phyloP scores from a whole-genome alignment of 2,113 vertebrate species.

The Lipotes vexillifer region DNA sequence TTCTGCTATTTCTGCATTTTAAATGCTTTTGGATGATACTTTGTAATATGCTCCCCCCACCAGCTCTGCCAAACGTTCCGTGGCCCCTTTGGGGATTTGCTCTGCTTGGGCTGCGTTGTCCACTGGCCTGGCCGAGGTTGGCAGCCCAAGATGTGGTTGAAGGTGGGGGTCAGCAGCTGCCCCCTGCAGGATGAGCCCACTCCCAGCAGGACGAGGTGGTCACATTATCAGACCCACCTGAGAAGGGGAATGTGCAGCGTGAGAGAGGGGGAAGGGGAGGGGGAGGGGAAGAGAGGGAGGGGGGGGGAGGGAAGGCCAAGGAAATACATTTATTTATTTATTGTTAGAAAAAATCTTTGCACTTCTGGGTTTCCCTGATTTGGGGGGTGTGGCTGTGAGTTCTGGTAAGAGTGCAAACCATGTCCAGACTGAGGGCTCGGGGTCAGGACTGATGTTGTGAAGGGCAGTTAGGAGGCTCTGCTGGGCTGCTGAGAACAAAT shows the following conservation, averaged over 20 bases:
- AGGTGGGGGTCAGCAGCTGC: background rate
- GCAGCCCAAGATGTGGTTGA: fast-evolving
- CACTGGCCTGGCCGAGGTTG: fast-evolving
- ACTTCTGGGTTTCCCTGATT: fast-evolving
- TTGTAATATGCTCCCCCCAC: background rate
- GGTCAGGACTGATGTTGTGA: background rate
- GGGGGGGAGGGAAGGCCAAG: too few relatives aligned
- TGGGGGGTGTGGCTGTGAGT: background rate
- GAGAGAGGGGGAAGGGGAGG: too few relatives aligned
- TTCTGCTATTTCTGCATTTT: background rate
- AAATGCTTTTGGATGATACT: background rate
- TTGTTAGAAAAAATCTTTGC: background rate
- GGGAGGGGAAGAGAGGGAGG: fast-evolving
- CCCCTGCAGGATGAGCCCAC: too few relatives aligned
- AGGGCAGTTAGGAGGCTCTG: fast-evolving
- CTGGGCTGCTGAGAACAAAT: background rate
- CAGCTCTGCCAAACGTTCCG: fast-evolving
- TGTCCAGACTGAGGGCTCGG: background rate
- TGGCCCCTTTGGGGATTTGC: background rate
- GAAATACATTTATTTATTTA: background rate
- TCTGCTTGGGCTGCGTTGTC: fast-evolving
- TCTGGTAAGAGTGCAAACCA: too few relatives aligned
- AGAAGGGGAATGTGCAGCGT: fast-evolving
- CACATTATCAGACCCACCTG: fast-evolving
- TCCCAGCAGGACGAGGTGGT: fast-evolving